These are phyloP conservation scores for Euwallacea fornicatus DNA, from an alignment of 1,140 invertebrate genomes.

Conservation along the genomic window DNA sequence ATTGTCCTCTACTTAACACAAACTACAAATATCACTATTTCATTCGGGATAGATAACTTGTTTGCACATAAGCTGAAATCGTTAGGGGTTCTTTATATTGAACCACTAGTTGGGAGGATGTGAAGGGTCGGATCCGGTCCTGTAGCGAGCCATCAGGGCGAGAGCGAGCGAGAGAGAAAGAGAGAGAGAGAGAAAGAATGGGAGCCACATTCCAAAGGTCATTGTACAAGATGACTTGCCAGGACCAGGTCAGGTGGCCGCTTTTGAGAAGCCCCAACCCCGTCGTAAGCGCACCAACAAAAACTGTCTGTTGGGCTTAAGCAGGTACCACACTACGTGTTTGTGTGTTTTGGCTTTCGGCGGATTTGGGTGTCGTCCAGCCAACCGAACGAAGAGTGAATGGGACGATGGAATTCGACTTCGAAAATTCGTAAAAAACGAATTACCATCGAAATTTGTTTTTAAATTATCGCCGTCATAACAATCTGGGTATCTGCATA, in stretches of 20 bases:
- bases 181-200: slow-evolving; percentile 30
- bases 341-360: slow-evolving; percentile 29
- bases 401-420: background rate
- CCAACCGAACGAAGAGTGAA: background rate
- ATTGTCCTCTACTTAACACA: too few species aligned
- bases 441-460: slow-evolving; percentile 31
- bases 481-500: slow-evolving; percentile 11
- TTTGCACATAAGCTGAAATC: too few species aligned
- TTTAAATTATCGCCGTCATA: slow-evolving; percentile 21
- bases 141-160: background rate
- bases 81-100: too few species aligned
- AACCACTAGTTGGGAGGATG: too few species aligned
- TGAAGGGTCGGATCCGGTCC: slow-evolving; percentile 16
- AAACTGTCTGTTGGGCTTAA: slow-evolving; percentile 22
- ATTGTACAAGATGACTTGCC: slow-evolving; percentile 43
- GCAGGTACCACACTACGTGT: slow-evolving; percentile 31
- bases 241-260: slow-evolving; percentile 42
- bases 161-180: slow-evolving; percentile 12
- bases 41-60: too few species aligned
- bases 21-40: too few species aligned
- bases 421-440: background rate
- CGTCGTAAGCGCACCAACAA: slow-evolving; percentile 26
- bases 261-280: slow-evolving; percentile 32
- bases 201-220: slow-evolving; percentile 41
- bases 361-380: slow-evolving; percentile 18